These are phyloP conservation scores for Bubo bubo DNA, from an alignment of 2,113 vertebrate species.

Conservation along the genomic window DNA sequence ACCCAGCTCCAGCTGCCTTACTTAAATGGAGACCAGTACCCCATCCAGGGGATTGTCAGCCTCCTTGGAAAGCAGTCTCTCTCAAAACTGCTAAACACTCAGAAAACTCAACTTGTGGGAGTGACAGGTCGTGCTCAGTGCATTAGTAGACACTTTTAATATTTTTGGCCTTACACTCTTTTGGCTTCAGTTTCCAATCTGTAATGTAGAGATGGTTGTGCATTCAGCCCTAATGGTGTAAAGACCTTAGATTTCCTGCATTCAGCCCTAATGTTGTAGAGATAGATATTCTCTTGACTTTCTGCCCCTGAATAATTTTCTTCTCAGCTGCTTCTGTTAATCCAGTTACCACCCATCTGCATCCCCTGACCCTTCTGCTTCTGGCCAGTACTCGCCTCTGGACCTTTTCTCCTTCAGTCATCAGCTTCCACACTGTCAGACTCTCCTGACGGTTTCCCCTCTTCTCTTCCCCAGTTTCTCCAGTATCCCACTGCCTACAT, in stretches of 20 bases:
- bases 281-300: neutral
- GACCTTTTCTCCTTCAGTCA: neutral
- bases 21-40: accelerated
- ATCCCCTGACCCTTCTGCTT: neutral
- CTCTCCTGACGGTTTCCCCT: neutral
- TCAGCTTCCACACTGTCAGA: neutral
- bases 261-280: neutral
- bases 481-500: neutral
- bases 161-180: neutral
- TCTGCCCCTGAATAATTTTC: neutral
- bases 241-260: neutral
- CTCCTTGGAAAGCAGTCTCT: neutral
- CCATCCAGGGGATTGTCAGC: neutral
- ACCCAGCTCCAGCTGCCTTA: neutral
- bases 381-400: neutral
- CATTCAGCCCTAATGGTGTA: neutral
- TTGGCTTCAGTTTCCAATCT: neutral
- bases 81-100: neutral
- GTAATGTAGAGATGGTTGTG: neutral
- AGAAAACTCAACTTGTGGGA: neutral
- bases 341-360: neutral
- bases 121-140: neutral
- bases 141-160: neutral
- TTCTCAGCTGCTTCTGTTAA: neutral
- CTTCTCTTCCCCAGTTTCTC: neutral